phyloP scores from a whole-genome alignment of 2,113 vertebrate species.

The Hystrix brachyura region DNA sequence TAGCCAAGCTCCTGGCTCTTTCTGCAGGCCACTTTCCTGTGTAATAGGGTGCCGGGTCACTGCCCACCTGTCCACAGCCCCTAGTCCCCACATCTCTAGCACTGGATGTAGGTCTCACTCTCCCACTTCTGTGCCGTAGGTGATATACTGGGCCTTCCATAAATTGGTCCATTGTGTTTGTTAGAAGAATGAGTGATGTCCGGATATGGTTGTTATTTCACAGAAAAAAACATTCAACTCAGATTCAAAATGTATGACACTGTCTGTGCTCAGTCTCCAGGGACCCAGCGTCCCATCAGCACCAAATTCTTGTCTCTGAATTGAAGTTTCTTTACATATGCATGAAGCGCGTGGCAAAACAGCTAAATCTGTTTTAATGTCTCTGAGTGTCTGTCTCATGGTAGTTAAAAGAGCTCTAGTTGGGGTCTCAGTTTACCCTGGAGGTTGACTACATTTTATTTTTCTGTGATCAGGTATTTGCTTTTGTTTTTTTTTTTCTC shows the following conservation, averaged over 20 bases:
- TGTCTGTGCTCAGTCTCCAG: background rate
- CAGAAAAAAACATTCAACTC: background rate
- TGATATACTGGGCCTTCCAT: rapidly evolving
- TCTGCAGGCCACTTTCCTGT: background rate
- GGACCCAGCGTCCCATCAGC: background rate
- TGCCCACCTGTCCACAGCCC: background rate
- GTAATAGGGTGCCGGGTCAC: background rate
- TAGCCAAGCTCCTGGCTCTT: background rate
- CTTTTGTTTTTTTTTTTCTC: background rate
- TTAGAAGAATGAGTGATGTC: background rate
- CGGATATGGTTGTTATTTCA: background rate
- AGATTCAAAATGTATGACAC: background rate
- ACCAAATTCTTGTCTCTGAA: background rate
- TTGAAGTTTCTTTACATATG: background rate
- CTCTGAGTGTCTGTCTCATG: background rate
- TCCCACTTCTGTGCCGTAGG: background rate
- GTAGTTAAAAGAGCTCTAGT: background rate
- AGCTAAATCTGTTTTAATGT: background rate
- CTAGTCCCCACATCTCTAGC: background rate
- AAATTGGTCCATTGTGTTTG: rapidly evolving
- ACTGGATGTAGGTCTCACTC: rapidly evolving
- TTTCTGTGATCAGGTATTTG: background rate
- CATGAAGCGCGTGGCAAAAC: background rate
- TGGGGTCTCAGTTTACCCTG: background rate
- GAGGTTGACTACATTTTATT: background rate